phyloP scores from a whole-genome alignment of 2,113 vertebrate genomes.

The Gnathonemus echidnorhynchus region DNA sequence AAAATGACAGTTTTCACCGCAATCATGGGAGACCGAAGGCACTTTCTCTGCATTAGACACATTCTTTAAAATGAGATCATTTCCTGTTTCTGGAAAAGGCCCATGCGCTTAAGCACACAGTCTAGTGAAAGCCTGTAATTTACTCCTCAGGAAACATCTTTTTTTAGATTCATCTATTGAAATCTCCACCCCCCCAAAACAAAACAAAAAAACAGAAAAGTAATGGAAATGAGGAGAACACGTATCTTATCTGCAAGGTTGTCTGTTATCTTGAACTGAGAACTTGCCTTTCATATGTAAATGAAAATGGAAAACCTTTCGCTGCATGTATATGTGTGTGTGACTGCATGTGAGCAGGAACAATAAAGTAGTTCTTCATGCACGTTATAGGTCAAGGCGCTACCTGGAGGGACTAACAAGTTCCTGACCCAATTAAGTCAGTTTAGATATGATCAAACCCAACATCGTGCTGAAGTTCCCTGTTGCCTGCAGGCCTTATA shows the following conservation, averaged over 20 bases:
- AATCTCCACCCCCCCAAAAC: neutral
- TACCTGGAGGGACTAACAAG: constrained; percentile 16
- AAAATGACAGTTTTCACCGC: neutral
- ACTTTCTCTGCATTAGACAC: neutral
- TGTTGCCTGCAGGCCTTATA: constrained; percentile 21
- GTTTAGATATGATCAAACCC: constrained; percentile 53
- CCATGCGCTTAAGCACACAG: neutral
- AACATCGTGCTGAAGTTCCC: constrained; percentile 31
- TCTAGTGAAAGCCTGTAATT: constrained; percentile 1
- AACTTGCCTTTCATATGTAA: neutral
- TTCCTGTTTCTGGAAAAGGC: constrained; percentile 12
- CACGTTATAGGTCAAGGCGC: neutral
- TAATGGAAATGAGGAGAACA: constrained; percentile 4
- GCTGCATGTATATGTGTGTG: constrained; percentile 7
- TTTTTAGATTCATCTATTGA: constrained; percentile 10
- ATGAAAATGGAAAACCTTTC: neutral
- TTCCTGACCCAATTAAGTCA: constrained; percentile 56
- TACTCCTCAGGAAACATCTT: constrained; percentile 9
- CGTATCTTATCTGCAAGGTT: neutral
- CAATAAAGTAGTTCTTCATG: neutral
- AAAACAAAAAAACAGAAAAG: neutral
- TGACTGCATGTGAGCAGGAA: neutral
- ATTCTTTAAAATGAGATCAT: constrained; percentile 11
- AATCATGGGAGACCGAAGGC: neutral
- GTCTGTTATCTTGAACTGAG: constrained; percentile 8